These are phyloP conservation scores for Polydrusus cervinus DNA, from an alignment of 2,888 invertebrate genomes.

Conservation along the genomic window DNA sequence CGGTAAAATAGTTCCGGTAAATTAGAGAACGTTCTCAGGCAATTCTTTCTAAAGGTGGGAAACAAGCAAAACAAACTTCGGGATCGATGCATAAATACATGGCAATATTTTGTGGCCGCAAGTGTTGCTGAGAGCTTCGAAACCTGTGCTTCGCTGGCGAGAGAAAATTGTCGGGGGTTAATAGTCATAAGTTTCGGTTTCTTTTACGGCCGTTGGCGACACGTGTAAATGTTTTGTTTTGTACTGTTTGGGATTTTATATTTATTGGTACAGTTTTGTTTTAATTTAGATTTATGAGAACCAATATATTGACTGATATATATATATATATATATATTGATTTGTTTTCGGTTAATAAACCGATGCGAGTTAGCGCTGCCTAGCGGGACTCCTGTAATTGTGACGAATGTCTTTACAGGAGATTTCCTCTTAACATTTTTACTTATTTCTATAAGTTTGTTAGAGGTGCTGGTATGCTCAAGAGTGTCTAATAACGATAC, in stretches of 20 bases:
- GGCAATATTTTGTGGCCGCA: neutral
- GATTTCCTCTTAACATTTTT: no score
- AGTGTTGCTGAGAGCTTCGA: neutral
- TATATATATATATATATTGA: no score
- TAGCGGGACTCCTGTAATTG: no score
- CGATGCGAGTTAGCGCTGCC: no score
- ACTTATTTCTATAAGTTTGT: no score
- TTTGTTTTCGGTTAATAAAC: no score
- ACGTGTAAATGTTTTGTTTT: constrained; percentile 1
- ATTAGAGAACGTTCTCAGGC: constrained; percentile 29
- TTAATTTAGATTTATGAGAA: no score
- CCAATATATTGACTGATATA: no score
- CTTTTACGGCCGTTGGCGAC: neutral
- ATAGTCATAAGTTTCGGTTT: constrained; percentile 6
- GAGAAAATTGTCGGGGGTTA: constrained; percentile 7
- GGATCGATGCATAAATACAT: constrained; percentile 1
- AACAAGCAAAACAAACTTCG: constrained; percentile 24
- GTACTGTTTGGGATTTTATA: neutral
- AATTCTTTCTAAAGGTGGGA: constrained; percentile 23
- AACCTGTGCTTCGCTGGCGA: neutral
- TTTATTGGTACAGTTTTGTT: no score
- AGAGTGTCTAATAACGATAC: no score
- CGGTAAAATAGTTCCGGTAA: constrained; percentile 31
- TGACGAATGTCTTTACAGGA: no score
- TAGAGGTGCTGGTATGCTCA: no score